Conservation (phyloP, 2,797 vertebrate genomes). For the Cryptoprocta ferox region DNA sequence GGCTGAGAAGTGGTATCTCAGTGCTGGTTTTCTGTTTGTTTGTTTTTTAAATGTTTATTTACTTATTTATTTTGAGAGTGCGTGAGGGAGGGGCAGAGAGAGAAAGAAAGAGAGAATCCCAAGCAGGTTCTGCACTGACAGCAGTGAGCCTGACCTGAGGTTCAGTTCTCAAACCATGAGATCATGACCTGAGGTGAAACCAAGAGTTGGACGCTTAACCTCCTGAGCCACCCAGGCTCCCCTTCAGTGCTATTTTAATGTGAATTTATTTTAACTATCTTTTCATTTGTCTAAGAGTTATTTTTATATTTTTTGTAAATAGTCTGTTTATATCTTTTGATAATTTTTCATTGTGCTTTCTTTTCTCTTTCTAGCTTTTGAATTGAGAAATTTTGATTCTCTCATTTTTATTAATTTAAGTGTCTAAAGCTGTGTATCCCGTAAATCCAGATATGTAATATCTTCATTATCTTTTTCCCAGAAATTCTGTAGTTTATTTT, state of each 20-base stretch:
- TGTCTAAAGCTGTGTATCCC: background rate
- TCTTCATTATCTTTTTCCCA: background rate
- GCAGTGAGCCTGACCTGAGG: too few relatives aligned
- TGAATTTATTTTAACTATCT: background rate
- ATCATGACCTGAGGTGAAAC: too few relatives aligned
- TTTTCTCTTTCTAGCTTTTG: background rate
- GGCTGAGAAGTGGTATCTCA: background rate
- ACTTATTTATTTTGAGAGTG: too few relatives aligned
- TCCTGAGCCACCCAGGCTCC: too few relatives aligned
- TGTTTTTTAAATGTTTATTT: too few relatives aligned
- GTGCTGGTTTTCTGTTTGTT: background rate
- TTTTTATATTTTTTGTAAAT: background rate
- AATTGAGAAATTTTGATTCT: constrained; percentile 34
- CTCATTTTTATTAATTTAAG: background rate
- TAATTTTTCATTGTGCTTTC: background rate
- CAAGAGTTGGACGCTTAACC: too few relatives aligned
- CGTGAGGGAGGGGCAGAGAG: too few relatives aligned
- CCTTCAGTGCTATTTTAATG: background rate
- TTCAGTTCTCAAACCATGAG: too few relatives aligned
- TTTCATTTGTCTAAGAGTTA: background rate
- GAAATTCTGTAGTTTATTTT: background rate
- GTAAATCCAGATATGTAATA: background rate
- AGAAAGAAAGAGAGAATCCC: too few relatives aligned
- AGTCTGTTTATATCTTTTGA: background rate
- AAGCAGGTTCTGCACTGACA: too few relatives aligned